Conservation (phyloP, 2,797 vertebrate genomes). For the Epinephelus awoara region DNA sequence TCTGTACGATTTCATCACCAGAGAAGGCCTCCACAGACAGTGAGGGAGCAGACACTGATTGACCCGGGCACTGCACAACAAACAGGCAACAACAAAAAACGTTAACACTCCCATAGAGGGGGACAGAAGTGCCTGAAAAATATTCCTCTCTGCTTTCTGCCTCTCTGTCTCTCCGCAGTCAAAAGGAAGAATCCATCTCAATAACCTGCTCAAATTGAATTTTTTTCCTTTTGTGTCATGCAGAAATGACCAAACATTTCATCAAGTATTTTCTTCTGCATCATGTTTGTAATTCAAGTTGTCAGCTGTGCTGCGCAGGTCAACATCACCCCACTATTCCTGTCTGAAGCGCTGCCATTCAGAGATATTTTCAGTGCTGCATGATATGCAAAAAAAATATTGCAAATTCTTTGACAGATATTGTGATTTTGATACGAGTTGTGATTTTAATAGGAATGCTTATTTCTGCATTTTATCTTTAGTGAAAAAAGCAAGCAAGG, state of each 20-base stretch:
- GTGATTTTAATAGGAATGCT: too few relatives aligned
- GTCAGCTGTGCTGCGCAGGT: slow-evolving; percentile 40
- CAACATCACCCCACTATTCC: slow-evolving; percentile 35
- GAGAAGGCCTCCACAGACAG: slow-evolving; percentile 49
- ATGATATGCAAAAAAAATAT: too few relatives aligned
- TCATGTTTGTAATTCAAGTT: slow-evolving; percentile 50
- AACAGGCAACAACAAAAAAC: slow-evolving; percentile 56
- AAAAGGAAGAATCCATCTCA: slow-evolving; percentile 49
- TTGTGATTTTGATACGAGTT: too few relatives aligned
- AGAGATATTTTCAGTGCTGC: background rate
- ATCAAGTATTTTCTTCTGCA: slow-evolving; percentile 49
- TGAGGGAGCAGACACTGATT: slow-evolving; percentile 58
- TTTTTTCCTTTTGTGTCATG: slow-evolving; percentile 52
- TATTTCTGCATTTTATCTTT: too few relatives aligned
- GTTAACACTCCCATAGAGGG: slow-evolving; percentile 45
- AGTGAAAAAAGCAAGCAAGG: too few relatives aligned
- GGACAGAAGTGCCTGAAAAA: slow-evolving; percentile 36
- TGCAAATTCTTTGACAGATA: too few relatives aligned
- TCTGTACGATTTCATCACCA: slow-evolving; percentile 39
- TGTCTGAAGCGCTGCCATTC: background rate
- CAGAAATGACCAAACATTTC: slow-evolving; percentile 57
- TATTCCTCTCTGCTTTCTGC: slow-evolving; percentile 37
- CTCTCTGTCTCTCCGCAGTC: slow-evolving; percentile 25
- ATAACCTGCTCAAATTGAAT: slow-evolving; percentile 58
- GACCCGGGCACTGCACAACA: slow-evolving; percentile 53